These are phyloP conservation scores for Cyprinodon brontotheroides DNA, from an alignment of 2,113 vertebrate genomes.

Conservation along the genomic window DNA sequence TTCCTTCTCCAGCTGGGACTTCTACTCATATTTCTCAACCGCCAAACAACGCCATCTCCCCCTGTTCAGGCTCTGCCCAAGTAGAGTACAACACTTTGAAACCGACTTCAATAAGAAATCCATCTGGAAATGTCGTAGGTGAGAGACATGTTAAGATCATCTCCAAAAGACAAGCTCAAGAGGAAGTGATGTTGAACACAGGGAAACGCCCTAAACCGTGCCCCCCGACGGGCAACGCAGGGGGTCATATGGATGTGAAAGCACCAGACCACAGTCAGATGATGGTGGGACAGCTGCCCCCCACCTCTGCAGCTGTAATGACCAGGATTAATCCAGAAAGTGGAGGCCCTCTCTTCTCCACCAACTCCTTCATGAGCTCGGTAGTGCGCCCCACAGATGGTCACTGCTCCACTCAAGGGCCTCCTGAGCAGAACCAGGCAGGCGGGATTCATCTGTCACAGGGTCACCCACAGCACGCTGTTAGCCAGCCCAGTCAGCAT, in stretches of 20 bases:
- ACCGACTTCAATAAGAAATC: constrained; percentile 80
- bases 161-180: constrained; percentile 88
- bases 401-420: constrained; percentile 85
- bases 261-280: constrained; percentile 86
- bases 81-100: constrained; percentile 84
- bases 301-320: constrained; percentile 82
- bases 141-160: constrained; percentile 87
- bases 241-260: constrained; percentile 87
- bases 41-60: constrained; percentile 78
- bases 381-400: constrained; percentile 83
- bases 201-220: constrained; percentile 91
- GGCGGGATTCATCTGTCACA: constrained; percentile 84
- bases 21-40: constrained; percentile 79
- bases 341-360: constrained; percentile 84
- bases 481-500: constrained; percentile 83
- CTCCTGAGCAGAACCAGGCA: constrained; percentile 84
- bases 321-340: constrained; percentile 82
- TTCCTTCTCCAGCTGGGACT: constrained; percentile 76
- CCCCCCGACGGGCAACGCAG: constrained; percentile 60
- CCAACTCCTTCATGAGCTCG: constrained; percentile 85
- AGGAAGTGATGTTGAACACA: constrained; percentile 86
- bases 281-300: constrained; percentile 84
- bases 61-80: constrained; percentile 81
- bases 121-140: constrained; percentile 79
- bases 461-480: constrained; percentile 82